A percentile compares a stretch with the other conserved stretches of the same genome.
Conservation (phyloP, 2,797 vertebrate species). For the Salarias fasciatus region DNA sequence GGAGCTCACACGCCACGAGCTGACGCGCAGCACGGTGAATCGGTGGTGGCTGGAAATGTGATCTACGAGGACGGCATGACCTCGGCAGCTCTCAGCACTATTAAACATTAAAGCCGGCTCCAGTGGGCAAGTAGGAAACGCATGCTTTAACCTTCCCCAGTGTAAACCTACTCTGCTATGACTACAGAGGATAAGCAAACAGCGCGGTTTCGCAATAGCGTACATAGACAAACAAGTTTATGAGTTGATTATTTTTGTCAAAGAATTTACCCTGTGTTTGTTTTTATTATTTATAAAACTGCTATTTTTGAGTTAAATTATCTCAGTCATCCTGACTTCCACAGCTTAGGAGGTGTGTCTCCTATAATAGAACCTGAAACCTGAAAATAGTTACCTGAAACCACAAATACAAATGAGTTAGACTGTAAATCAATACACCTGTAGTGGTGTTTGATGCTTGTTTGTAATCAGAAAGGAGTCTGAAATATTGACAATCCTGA, state of each 20-base stretch:
- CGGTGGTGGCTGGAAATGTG: constrained; percentile 52
- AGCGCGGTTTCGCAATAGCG: constrained; percentile 39
- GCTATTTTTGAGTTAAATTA: constrained; percentile 14
- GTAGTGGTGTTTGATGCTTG: too few relatives aligned
- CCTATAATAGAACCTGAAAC: too few relatives aligned
- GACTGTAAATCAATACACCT: too few relatives aligned
- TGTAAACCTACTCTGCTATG: constrained; percentile 72
- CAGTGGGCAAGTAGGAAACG: constrained; percentile 57
- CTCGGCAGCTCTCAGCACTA: constrained; percentile 55
- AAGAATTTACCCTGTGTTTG: too few relatives aligned
- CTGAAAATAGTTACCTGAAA: too few relatives aligned
- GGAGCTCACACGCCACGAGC: constrained; percentile 20
- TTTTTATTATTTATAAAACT: background rate
- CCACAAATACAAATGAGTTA: too few relatives aligned
- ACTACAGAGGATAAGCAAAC: constrained; percentile 61
- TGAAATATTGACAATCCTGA: too few relatives aligned
- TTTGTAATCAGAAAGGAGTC: too few relatives aligned
- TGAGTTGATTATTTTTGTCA: constrained; percentile 40
- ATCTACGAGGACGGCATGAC: constrained; percentile 68
- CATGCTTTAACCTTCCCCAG: constrained; percentile 57
- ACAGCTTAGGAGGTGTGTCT: too few relatives aligned
- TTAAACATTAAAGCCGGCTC: constrained; percentile 61
- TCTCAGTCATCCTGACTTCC: constrained; percentile 5
- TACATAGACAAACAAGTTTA: constrained; percentile 49
- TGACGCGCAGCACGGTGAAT: constrained; percentile 40